These are phyloP conservation scores for Notodonta dromedarius DNA, from an alignment of 2,888 invertebrate species.

Conservation along the genomic window DNA sequence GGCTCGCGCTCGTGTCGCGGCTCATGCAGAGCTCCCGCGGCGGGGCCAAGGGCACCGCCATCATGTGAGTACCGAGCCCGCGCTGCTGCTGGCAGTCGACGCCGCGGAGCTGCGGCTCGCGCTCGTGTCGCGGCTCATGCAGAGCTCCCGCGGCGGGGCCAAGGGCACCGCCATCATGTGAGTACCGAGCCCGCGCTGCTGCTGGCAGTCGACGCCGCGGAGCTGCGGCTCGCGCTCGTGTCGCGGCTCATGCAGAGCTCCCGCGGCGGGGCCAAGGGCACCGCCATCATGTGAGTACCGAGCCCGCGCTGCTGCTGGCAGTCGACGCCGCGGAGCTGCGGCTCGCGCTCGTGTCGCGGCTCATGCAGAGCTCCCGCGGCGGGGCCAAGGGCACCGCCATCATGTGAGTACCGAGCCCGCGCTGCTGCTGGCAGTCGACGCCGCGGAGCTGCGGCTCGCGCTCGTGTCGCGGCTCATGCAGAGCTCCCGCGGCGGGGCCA, in stretches of 20 bases:
- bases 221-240: conserved; percentile 85
- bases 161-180: conserved; percentile 97
- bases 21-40: conserved; percentile 76
- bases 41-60: conserved; percentile 95
- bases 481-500: not conserved
- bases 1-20: conserved; percentile 78
- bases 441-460: conserved; percentile 28
- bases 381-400: conserved; percentile 96
- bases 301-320: conserved; percentile 19
- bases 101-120: conserved; percentile 85
- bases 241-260: conserved; percentile 97
- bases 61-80: conserved; percentile 86
- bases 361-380: conserved; percentile 96
- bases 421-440: conserved; percentile 31
- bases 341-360: conserved; percentile 90
- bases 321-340: conserved; percentile 37
- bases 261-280: conserved; percentile 95
- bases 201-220: conserved; percentile 36
- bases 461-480: conserved; percentile 1
- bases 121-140: conserved; percentile 61
- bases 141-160: conserved; percentile 86
- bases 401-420: conserved; percentile 85
- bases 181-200: conserved; percentile 46
- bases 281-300: conserved; percentile 93
- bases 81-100: conserved; percentile 56